phyloP scores from a whole-genome alignment of 2,888 invertebrate species.

The Leptopilina myrica region DNA sequence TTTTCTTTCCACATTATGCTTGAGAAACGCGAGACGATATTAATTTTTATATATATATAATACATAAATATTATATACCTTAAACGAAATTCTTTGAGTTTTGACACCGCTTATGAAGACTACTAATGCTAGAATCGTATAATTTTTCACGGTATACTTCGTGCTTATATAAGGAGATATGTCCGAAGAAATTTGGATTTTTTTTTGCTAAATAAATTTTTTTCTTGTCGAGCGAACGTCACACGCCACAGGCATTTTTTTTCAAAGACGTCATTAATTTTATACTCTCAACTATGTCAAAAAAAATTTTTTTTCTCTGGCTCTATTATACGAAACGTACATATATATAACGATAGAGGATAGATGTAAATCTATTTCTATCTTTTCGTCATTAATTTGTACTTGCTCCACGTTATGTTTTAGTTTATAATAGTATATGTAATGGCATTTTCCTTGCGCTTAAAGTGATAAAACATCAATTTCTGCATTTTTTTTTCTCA shows the following conservation, averaged over 20 bases:
- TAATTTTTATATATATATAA: slow-evolving; percentile 46
- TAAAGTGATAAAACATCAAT: slow-evolving; percentile 42
- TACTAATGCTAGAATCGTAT: slow-evolving; percentile 72
- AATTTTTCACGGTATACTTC: slow-evolving; percentile 73
- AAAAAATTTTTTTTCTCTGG: slow-evolving; percentile 47
- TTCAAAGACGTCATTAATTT: slow-evolving; percentile 48
- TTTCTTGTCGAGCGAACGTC: slow-evolving; percentile 53
- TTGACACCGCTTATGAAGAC: slow-evolving; percentile 53
- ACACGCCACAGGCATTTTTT: slow-evolving; percentile 51
- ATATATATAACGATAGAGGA: slow-evolving; percentile 64
- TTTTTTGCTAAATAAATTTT: slow-evolving; percentile 46
- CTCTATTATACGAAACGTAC: slow-evolving; percentile 66
- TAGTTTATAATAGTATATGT: slow-evolving; percentile 66
- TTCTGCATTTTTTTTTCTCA: slow-evolving; percentile 5
- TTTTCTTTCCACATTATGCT: slow-evolving; percentile 63
- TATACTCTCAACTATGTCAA: slow-evolving; percentile 35
- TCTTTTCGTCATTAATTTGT: slow-evolving; percentile 73
- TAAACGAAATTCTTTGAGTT: slow-evolving; percentile 43
- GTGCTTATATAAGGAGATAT: slow-evolving; percentile 71
- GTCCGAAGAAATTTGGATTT: slow-evolving; percentile 60
- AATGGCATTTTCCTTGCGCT: slow-evolving; percentile 71
- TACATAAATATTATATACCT: slow-evolving; percentile 38
- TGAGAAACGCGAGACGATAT: slow-evolving; percentile 52
- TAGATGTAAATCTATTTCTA: slow-evolving; percentile 43
- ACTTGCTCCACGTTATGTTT: slow-evolving; percentile 70